These are phyloP conservation scores for Chaetophractus vellerosus DNA, from an alignment of 2,797 vertebrate species.

Conservation along the genomic window DNA sequence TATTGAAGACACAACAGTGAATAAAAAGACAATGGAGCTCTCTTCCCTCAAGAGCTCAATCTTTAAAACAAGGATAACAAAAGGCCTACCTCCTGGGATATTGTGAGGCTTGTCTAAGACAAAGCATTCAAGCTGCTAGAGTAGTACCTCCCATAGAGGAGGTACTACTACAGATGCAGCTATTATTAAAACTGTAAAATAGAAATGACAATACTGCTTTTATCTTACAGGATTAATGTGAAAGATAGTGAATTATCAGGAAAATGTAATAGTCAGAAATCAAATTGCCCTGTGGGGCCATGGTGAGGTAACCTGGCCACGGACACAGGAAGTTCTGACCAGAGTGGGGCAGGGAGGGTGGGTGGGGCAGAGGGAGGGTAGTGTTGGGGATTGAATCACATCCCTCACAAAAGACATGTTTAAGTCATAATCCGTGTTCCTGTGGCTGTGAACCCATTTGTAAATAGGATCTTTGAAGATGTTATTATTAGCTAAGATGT, in stretches of 20 bases:
- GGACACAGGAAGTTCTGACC: background rate
- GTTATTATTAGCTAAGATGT: too few species aligned
- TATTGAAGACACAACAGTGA: background rate
- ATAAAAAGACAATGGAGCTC: background rate
- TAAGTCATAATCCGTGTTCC: too few species aligned
- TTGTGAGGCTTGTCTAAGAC: background rate
- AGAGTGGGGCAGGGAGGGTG: background rate
- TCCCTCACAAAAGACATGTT: too few species aligned
- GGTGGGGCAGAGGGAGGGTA: rapidly evolving
- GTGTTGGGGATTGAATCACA: too few species aligned
- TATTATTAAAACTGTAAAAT: background rate
- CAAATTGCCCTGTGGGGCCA: background rate
- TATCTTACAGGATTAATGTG: background rate
- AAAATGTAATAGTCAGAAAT: background rate
- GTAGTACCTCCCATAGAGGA: background rate
- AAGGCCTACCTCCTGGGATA: background rate
- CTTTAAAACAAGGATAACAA: background rate
- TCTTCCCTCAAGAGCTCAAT: background rate
- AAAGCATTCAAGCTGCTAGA: background rate
- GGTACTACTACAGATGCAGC: background rate
- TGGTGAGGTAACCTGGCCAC: background rate
- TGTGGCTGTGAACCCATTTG: too few species aligned
- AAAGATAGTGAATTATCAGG: background rate
- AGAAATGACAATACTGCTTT: background rate
- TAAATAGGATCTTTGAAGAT: too few species aligned